Conservation (phyloP, 2,888 invertebrate genomes). For the Pteria penguin region DNA sequence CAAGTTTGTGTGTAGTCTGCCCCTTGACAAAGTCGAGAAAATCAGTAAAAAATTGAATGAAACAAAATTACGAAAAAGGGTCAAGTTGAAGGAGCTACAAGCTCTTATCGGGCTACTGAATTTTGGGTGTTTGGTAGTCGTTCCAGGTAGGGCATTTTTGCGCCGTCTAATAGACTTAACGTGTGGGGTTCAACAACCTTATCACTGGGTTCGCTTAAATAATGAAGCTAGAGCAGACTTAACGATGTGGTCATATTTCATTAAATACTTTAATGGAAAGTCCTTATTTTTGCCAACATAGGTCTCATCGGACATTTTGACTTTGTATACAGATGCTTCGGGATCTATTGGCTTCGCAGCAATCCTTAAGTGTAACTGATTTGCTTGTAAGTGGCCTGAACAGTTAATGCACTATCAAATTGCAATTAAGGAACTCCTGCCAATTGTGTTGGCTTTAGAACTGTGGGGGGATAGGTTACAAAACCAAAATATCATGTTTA, state of each 20-base stretch:
- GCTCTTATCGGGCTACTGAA: not conserved
- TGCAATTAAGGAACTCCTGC: constrained; percentile 11
- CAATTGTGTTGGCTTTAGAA: constrained; percentile 9
- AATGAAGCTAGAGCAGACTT: constrained; percentile 12
- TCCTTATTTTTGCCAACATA: not conserved
- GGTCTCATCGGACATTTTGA: not conserved
- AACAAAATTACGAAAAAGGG: not conserved
- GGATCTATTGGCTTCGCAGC: constrained; percentile 18
- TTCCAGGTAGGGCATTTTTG: not conserved
- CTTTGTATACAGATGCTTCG: constrained; percentile 11
- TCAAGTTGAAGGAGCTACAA: not conserved
- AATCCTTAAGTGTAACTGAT: not conserved
- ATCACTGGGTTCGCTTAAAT: too few relatives aligned
- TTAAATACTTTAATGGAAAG: not conserved
- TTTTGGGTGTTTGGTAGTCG: not conserved
- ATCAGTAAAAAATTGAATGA: not conserved
- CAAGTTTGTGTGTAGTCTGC: constrained; percentile 1
- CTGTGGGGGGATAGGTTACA: too few relatives aligned
- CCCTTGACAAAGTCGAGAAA: constrained; percentile 19
- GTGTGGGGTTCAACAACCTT: not conserved
- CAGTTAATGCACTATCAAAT: not conserved
- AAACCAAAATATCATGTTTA: too few relatives aligned
- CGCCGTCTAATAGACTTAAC: not conserved
- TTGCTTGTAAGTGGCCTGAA: not conserved
- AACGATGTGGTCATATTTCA: not conserved